phyloP scores from a whole-genome alignment of 2,797 vertebrate genomes.

The Carcharodon carcharias region DNA sequence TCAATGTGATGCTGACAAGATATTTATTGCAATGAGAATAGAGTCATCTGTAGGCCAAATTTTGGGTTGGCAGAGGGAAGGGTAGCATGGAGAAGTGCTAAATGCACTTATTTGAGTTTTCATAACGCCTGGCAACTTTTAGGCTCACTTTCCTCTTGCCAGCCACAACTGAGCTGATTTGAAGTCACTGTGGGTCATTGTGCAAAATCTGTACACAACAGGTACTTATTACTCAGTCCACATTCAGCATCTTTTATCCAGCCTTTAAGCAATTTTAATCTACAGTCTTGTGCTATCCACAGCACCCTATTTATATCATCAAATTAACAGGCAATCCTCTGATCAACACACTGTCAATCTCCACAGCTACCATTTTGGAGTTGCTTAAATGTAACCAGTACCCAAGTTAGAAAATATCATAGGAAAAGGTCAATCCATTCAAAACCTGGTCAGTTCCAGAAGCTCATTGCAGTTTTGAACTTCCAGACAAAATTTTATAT shows the following conservation, averaged over 20 bases:
- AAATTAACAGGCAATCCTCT: not conserved
- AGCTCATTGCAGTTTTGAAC: not conserved
- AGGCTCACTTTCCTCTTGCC: not conserved
- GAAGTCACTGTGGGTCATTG: not conserved
- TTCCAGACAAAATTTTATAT: not conserved
- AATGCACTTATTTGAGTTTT: not conserved
- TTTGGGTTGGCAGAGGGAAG: too few species aligned
- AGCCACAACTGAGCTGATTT: not conserved
- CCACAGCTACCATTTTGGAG: not conserved
- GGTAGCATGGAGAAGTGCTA: too few species aligned
- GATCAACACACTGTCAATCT: not conserved
- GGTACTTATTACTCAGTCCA: not conserved
- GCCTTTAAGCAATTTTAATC: not conserved
- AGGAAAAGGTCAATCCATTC: too few species aligned
- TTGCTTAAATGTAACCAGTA: too few species aligned
- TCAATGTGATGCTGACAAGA: not conserved
- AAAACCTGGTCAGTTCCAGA: not conserved
- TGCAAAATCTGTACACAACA: not conserved
- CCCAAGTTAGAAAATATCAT: too few species aligned
- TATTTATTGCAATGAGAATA: not conserved
- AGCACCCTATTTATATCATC: not conserved
- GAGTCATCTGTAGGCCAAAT: too few species aligned
- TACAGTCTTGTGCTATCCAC: not conserved
- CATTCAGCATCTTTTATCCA: not conserved
- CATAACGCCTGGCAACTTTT: not conserved